Evolutionary conservation across 2,888 invertebrate genomes (phyloP), one percentile per base, ranked within the genome.

Genomic region (Andricus curvator): DNA sequence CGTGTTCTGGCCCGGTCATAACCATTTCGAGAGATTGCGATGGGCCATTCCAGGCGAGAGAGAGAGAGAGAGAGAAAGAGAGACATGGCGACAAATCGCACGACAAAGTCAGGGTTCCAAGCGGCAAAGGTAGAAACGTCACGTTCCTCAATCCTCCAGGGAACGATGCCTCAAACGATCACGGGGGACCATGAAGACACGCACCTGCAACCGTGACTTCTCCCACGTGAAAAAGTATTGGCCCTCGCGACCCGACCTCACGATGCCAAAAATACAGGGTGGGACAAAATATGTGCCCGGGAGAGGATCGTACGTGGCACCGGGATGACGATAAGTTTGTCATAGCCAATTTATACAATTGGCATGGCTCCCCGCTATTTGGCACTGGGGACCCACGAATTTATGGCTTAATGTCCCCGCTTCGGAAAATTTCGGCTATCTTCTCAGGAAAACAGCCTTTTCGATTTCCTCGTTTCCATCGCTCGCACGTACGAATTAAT

Each of bases 331-430:
- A 92, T 92, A 92, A 92, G 88, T 92, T 92, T 92, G 92, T 92
- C 92, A 91, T 90, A 90, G 90, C 88, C 92, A 92, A 92, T 92
- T 92, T 92, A 89, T 91, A 91, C 91, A 91, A 92, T 92, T 92
- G 92, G 89, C 86, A 86, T 84, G 85, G 84, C 84, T 85, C 82
- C 86, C 83, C 84, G 88, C 85, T 88, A 92, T 92, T 91, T 82
- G 90, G 85, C 92, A 89, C 90, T 88, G 84, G 92, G 92, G 92
- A 92, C 87, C 85, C 77, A 87, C 88, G 88, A 91, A 92, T 92
- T 92, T 92, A 92, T 91, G 89, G 89, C 88, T 89, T 86, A 88
- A 88, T 88, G 87, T 86, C 83, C 67, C 82, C 81, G 78, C 82
- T 60, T 76, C 62, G 78, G 17, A 67, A 81, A 68, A 81, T 56